Evolutionary conservation across 2,888 invertebrate genomes (phyloP), one percentile per base, ranked within the genome.

Genomic region (Drosophila falleni): DNA sequence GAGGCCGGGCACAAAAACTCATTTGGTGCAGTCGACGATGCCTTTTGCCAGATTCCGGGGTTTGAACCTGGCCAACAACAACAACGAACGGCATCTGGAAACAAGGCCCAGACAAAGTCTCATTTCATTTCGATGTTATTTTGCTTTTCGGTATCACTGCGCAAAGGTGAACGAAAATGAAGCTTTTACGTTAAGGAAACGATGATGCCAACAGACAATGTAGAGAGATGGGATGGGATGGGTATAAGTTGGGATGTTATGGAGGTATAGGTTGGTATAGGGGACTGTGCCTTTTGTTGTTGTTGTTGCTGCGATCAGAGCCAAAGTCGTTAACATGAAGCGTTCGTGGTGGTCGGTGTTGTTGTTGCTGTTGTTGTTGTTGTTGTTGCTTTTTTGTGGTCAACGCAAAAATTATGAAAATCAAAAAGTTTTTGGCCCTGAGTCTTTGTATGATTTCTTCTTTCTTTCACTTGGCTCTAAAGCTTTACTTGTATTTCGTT

Each of bases 391-490:
- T 83, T 76, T 78, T 88, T 86, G 89, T 86, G 85, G 85, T 86
- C 87, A 84, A 73, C 70, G 78, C 89, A 87, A 85, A 87, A 89
- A 87, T 87, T 87, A 87, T 87, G 89, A 87, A 87, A 87, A 89
- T 87, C 87, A 73, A 87, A 89, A 89, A 82, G 70, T 74, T 85
- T 84, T 87, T 82, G 83, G 80, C 80, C 82, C 85, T 86, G 83
- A 74, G 72, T 82, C 80, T 80, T 87, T 87, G 88, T 84, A 86
- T 75, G 88, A 88, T 78, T 83, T 83, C 78, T 56, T 68, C 73
- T 77, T 83, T 71, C 69, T 31, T 31, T 31, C 31, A 66, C 80
- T 60, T 60, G 59, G 49, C 67, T 10, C 47, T 16, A 35, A 65
- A 64, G 85, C 64, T 71, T 72, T 74, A 67, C 80, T 80, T 76